phyloP scores from a whole-genome alignment of 2,888 invertebrate species.

The Schizotus pectinicornis region DNA sequence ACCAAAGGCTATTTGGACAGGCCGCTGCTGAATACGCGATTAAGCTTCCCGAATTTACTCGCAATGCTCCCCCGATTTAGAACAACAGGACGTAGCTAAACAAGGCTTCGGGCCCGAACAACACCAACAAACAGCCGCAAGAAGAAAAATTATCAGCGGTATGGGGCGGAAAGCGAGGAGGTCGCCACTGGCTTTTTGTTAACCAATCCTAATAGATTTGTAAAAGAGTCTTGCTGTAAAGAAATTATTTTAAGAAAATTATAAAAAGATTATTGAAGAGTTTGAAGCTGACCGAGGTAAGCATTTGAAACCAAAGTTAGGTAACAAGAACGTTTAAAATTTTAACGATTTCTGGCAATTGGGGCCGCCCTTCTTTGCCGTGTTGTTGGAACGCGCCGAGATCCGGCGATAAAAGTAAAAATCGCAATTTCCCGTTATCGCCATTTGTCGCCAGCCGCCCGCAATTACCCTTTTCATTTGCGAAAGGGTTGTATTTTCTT shows the following conservation, averaged over 20 bases:
- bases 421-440: constrained; percentile 8
- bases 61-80: constrained; percentile 13
- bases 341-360: no score
- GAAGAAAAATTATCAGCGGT: no score
- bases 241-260: no score
- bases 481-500: constrained; percentile 9
- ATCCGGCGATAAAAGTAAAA: neutral
- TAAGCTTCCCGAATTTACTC: constrained; percentile 36
- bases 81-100: constrained; percentile 17
- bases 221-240: no score
- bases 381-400: neutral
- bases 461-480: constrained; percentile 6
- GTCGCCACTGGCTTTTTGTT: no score
- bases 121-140: no score
- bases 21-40: constrained; percentile 51
- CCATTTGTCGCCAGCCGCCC: constrained; percentile 2
- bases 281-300: no score
- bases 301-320: no score
- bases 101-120: neutral
- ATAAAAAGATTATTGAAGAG: no score
- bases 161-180: no score
- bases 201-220: no score
- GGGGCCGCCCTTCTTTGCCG: neutral
- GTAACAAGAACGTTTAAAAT: no score
- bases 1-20: constrained; percentile 52